phyloP scores from a whole-genome alignment of 2,113 vertebrate genomes.

The Hippocampus mohnikei region DNA sequence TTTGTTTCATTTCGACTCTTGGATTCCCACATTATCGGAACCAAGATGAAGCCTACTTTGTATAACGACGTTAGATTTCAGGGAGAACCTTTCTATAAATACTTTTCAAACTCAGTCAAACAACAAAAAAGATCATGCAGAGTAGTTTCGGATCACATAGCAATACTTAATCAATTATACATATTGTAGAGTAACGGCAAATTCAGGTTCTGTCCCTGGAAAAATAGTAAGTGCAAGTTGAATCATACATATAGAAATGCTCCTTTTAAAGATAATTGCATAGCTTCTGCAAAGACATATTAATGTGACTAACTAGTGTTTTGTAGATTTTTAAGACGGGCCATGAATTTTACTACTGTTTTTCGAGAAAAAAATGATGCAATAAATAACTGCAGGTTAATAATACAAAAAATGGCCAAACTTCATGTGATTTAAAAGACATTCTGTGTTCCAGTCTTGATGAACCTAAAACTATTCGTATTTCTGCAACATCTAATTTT shows the following conservation, averaged over 20 bases:
- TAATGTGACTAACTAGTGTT: background rate
- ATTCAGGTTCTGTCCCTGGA: background rate
- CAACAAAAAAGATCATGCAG: background rate
- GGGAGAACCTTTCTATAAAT: background rate
- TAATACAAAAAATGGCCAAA: background rate
- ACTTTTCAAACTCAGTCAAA: background rate
- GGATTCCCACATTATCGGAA: background rate
- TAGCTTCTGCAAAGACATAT: background rate
- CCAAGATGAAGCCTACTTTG: slow-evolving; percentile 7
- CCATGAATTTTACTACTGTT: slow-evolving; percentile 16
- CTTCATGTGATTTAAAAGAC: background rate
- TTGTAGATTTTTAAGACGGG: slow-evolving; percentile 2
- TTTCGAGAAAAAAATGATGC: background rate
- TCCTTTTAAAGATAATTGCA: background rate
- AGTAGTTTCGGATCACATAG: background rate
- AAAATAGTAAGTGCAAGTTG: background rate
- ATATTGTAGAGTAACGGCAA: background rate
- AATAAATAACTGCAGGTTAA: background rate
- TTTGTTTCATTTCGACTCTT: no score
- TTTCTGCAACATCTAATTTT: background rate
- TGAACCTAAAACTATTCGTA: background rate
- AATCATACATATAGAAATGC: background rate
- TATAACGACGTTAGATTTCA: background rate
- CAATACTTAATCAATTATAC: background rate
- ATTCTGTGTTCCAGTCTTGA: background rate